A percentile compares a stretch with the other conserved stretches of the same genome.
Conservation (phyloP, 1,140 invertebrate species). For the Aphelenchoides avenae region DNA sequence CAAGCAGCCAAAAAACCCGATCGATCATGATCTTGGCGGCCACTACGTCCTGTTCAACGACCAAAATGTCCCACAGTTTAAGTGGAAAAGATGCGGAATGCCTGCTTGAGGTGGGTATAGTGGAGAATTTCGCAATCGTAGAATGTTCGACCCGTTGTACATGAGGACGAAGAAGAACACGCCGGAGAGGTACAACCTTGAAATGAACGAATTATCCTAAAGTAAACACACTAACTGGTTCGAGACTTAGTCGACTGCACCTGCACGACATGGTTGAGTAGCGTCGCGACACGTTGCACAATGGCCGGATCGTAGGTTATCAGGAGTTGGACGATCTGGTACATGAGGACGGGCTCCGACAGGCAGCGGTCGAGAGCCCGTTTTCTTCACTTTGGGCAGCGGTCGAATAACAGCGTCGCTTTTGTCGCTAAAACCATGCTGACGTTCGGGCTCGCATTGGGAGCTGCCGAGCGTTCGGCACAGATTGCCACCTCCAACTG, state of each 20-base stretch:
- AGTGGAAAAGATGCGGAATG: no score
- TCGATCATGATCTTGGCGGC: no score
- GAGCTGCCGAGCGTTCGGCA: no score
- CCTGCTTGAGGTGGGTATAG: conserved; percentile 87
- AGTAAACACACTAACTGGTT: no score
- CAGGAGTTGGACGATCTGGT: conserved; percentile 87
- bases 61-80: no score
- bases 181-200: conserved; percentile 87
- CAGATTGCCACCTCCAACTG: no score
- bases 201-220: conserved; percentile 89
- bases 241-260: no score
- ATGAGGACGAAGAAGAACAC: conserved; percentile 98
- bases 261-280: conserved; percentile 60
- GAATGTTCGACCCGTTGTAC: conserved; percentile 96
- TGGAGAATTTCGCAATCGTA: conserved; percentile 90
- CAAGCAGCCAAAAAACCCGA: no score
- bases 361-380: no score
- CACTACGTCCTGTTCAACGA: no score
- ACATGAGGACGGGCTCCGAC: conserved; percentile 79
- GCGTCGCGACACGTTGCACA: conserved; percentile 83
- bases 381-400: conserved; percentile 80
- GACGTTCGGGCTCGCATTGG: no score
- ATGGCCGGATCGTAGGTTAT: conserved; percentile 94
- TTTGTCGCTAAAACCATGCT: conserved; percentile 49
- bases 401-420: conserved; percentile 87